Conservation (phyloP, 2,797 vertebrate species). For the Thunnus albacares region DNA sequence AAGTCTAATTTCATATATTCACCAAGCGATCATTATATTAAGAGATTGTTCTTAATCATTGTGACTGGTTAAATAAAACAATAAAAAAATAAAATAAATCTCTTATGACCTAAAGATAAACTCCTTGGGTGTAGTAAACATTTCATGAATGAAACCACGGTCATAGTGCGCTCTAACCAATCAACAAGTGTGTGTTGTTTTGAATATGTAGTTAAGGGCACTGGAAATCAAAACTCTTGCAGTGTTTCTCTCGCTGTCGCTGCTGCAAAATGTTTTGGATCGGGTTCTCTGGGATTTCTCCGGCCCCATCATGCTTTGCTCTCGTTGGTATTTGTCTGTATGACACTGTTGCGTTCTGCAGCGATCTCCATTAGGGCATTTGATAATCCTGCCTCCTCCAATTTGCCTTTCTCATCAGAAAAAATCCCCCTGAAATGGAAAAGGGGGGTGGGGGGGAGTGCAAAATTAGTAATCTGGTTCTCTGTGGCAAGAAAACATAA, state of each 20-base stretch:
- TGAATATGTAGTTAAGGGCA: conserved; percentile 93
- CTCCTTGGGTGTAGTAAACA: conserved; percentile 67
- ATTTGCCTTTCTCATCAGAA: conserved; percentile 88
- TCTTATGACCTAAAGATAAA: conserved; percentile 78
- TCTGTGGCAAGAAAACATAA: conserved; percentile 1
- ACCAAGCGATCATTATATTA: conserved; percentile 52
- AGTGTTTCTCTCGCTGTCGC: conserved; percentile 78
- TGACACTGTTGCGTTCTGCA: conserved; percentile 92
- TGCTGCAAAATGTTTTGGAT: conserved; percentile 86
- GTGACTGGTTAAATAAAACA: conserved; percentile 75
- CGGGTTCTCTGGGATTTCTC: conserved; percentile 49
- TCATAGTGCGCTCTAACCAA: conserved; percentile 86
- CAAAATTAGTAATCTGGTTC: conserved; percentile 41
- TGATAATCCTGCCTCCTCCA: conserved; percentile 88
- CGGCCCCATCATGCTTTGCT: conserved; percentile 94
- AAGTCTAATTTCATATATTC: conserved; percentile 59
- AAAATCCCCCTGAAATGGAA: conserved; percentile 89
- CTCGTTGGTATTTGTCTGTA: conserved; percentile 91
- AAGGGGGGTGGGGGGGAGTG: neutral
- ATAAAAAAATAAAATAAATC: conserved; percentile 83
- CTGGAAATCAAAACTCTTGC: conserved; percentile 90
- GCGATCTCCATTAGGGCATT: conserved; percentile 88
- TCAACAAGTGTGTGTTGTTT: conserved; percentile 72
- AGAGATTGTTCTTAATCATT: conserved; percentile 50
- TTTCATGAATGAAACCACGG: conserved; percentile 70